Evolutionary conservation across 2,888 invertebrate genomes (phyloP), one percentile per base, ranked within the genome.

Genomic region (Cheilosia urbana): DNA sequence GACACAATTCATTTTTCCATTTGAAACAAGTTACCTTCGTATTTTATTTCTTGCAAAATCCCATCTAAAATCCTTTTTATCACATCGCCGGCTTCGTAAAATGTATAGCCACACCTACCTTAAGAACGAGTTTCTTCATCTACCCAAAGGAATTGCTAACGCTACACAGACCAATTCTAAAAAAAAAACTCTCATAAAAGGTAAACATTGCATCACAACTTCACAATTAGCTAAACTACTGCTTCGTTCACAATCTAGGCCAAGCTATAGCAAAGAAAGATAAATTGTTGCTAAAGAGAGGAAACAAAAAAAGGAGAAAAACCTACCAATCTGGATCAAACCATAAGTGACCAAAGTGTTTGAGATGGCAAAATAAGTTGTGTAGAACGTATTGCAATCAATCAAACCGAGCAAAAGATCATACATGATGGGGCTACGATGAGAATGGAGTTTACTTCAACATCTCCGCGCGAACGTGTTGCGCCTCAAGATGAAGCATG

Each of bases 161-260:
- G 71, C 37, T 45, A 37, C 66, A 71, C 37, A 3, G 13, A 65
- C 66, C 51, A 63, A 63, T 81, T 69, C 81, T 40, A 27, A 42
- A 55, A 76, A 21, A 49, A 55, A 76, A 76, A 69, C 40, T 9
- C 19, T 65, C 65, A 72, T 60, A 66, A 71, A 78, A 68, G 79
- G 79, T 40, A 53, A 66, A 73, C 73, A 79, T 83, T 83, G 79
- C 83, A 83, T 83, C 73, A 83, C 68, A 79, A 68, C 68, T 78
- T 21, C 24, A 27, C 83, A 83, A 83, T 83, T 83, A 83, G 83
- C 49, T 11, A 73, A 73, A 68, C 73, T 73, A 34, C 57, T 62
- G 40, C 68, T 62, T 42, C 53, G 30, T 42, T 60, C 55, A 45
- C 45, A 68, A 78, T 51, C 57, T 57, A 63, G 83, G 83, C 53